Evolutionary conservation across 2,113 vertebrate genomes (phyloP).

Genomic region (Sander vitreus): DNA sequence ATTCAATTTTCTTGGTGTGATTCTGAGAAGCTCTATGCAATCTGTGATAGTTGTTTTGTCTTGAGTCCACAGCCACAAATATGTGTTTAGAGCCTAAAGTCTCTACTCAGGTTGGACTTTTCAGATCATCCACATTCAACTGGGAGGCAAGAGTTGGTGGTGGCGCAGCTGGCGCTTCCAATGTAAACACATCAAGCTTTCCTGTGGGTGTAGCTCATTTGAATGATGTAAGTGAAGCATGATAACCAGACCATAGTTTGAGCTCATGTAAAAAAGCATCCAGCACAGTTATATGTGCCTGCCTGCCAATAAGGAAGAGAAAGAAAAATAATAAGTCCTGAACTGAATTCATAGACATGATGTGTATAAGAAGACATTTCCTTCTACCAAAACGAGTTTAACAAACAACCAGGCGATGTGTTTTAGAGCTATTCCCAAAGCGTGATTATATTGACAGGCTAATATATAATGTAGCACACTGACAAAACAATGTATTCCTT

Average conservation of each 20-base stretch:
- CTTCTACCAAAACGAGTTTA: constrained; percentile 26
- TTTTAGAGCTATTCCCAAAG: constrained; percentile 60
- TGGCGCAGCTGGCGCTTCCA: constrained; percentile 19
- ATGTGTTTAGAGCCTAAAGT: not conserved
- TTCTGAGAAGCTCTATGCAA: not conserved
- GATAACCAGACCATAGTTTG: constrained; percentile 25
- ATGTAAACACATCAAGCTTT: constrained; percentile 63
- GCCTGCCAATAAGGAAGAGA: constrained; percentile 13
- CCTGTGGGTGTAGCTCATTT: constrained; percentile 58
- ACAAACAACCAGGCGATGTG: constrained; percentile 19
- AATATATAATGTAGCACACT: constrained; percentile 56
- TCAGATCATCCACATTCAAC: constrained; percentile 27
- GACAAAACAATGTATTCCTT: constrained; percentile 47
- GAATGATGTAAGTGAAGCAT: constrained; percentile 52
- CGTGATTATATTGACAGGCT: constrained; percentile 49
- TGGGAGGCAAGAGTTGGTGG: constrained; percentile 20
- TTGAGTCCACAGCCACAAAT: constrained; percentile 10
- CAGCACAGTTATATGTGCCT: constrained; percentile 53
- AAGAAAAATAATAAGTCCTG: not conserved
- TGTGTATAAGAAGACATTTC: constrained; percentile 34
- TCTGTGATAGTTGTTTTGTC: constrained; percentile 26
- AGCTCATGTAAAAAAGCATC: constrained; percentile 53
- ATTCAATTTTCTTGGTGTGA: not conserved
- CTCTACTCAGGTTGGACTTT: constrained; percentile 41
- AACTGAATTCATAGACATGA: constrained; percentile 50